Evolutionary conservation across 2,888 invertebrate species (phyloP).

Genomic region (Gibbula magus): DNA sequence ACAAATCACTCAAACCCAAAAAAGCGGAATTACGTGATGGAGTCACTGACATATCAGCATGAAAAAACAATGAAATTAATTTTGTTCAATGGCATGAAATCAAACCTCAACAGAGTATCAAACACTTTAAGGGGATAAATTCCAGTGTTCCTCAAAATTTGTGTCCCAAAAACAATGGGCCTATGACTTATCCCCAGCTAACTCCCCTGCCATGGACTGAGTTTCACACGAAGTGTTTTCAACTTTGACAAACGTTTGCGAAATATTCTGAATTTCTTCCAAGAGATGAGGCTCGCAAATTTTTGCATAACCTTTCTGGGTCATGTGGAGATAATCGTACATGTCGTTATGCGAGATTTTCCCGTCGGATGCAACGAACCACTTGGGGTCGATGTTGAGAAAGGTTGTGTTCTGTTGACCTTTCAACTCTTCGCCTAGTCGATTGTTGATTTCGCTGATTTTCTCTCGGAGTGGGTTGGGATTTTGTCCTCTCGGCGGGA

Average conservation of each 20-base stretch:
- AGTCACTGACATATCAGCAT: too few species aligned
- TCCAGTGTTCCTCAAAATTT: too few species aligned
- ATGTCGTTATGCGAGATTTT: slow-evolving; percentile 91
- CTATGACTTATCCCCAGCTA: slow-evolving; percentile 30
- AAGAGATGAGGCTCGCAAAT: slow-evolving; percentile 69
- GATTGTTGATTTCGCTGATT: slow-evolving; percentile 84
- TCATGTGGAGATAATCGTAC: slow-evolving; percentile 92
- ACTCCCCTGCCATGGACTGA: slow-evolving; percentile 45
- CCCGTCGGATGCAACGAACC: slow-evolving; percentile 75
- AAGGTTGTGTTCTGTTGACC: slow-evolving; percentile 82
- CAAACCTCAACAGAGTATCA: too few species aligned
- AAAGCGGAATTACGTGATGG: too few species aligned
- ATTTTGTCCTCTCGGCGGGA: slow-evolving; percentile 90
- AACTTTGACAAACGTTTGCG: slow-evolving; percentile 65
- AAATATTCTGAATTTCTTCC: slow-evolving; percentile 69
- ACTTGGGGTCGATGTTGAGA: slow-evolving; percentile 85
- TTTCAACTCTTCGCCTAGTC: slow-evolving; percentile 82
- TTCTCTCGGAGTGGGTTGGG: slow-evolving; percentile 88
- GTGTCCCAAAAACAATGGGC: too few species aligned
- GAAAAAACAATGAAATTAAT: too few species aligned
- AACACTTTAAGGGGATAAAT: too few species aligned
- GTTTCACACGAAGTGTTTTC: slow-evolving; percentile 61
- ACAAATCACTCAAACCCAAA: too few species aligned
- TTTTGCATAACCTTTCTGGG: slow-evolving; percentile 89
- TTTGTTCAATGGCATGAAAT: too few species aligned